Evolutionary conservation across 2,888 invertebrate genomes (phyloP).

Genomic region (Hydropsyche betteni): DNA sequence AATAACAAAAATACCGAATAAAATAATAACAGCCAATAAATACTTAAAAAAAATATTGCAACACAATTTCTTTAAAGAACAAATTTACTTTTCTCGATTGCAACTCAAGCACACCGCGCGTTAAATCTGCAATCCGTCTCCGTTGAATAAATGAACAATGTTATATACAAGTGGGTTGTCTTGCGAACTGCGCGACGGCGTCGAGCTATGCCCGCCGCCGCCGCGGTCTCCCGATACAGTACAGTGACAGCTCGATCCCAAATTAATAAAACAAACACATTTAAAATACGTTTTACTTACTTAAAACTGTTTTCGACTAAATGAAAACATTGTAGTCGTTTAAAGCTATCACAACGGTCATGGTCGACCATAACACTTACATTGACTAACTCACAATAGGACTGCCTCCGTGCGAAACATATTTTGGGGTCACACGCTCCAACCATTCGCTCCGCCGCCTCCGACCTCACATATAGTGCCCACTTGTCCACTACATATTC

Average conservation of each 20-base stretch:
- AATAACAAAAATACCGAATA: conserved; percentile 57
- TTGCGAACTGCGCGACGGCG: conserved; percentile 32
- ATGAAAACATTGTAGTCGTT: conserved; percentile 47
- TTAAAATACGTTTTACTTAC: conserved; percentile 48
- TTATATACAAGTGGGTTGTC: conserved; percentile 45
- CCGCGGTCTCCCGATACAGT: conserved; percentile 53
- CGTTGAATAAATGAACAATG: conserved; percentile 25
- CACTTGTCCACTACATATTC: conserved; percentile 29
- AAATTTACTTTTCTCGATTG: conserved; percentile 47
- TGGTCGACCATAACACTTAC: conserved; percentile 45
- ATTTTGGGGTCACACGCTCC: conserved; percentile 26
- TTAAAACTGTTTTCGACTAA: conserved; percentile 51
- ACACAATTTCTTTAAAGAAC: conserved; percentile 52
- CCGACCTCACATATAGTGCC: background rate
- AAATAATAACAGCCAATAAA: conserved; percentile 53
- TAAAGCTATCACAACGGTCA: conserved; percentile 52
- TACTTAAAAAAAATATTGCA: conserved; percentile 53
- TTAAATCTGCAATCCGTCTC: conserved; percentile 39
- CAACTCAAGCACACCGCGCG: conserved; percentile 39
- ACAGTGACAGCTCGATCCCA: conserved; percentile 51
- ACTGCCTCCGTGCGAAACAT: conserved; percentile 31
- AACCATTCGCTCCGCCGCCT: conserved; percentile 8
- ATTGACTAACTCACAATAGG: conserved; percentile 40
- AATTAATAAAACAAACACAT: conserved; percentile 41
- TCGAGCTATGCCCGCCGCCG: background rate